Conservation (phyloP, 2,113 vertebrate genomes). For the Protobothrops flavoviridis region DNA sequence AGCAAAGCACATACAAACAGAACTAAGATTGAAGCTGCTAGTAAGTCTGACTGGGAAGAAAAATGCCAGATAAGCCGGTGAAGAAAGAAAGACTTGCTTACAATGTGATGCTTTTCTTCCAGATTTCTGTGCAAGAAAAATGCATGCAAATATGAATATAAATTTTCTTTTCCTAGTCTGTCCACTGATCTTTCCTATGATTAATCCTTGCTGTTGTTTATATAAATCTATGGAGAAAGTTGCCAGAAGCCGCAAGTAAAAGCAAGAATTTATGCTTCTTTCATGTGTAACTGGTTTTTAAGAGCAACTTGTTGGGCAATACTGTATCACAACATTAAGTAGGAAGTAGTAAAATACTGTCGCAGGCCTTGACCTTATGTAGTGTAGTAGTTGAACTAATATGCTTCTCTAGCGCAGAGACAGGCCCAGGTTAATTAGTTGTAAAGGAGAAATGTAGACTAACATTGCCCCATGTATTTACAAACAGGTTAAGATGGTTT, state of each 20-base stretch:
- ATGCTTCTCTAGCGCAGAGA: background rate
- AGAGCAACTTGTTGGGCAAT: conserved; percentile 17
- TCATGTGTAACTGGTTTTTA: conserved; percentile 26
- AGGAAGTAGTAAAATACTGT: conserved; percentile 17
- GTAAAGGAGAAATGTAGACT: background rate
- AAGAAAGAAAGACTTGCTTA: background rate
- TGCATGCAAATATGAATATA: background rate
- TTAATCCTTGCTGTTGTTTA: background rate
- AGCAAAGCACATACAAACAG: background rate
- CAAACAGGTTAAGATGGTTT: background rate
- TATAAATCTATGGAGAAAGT: background rate
- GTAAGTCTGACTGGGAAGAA: background rate
- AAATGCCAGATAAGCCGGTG: background rate
- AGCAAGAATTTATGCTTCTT: conserved; percentile 18
- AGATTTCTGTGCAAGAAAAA: background rate
- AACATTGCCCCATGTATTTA: background rate
- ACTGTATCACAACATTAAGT: conserved; percentile 13
- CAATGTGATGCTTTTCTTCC: background rate
- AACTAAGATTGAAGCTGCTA: background rate
- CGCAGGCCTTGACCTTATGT: background rate
- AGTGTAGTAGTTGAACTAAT: background rate
- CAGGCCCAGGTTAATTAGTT: background rate
- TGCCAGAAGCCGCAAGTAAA: background rate
- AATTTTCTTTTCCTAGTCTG: background rate
- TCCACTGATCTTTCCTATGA: background rate